Evolutionary conservation across 1,140 invertebrate genomes (phyloP).

Genomic region (Drosophila sproati): DNA sequence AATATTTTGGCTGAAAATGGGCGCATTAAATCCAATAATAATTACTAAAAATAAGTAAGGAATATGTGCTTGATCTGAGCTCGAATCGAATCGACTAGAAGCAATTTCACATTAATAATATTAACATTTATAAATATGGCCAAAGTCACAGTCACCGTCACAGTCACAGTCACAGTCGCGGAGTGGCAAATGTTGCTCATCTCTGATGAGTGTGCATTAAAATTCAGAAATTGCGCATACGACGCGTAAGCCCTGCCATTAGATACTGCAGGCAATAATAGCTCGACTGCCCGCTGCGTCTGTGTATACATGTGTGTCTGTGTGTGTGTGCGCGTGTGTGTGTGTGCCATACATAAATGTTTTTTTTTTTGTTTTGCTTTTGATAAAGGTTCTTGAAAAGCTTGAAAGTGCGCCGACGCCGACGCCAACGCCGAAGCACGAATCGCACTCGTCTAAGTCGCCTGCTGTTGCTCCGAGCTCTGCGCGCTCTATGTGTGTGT

Average conservation of each 20-base stretch:
- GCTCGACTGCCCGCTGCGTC: slow-evolving; percentile 42
- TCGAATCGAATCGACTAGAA: too few species aligned
- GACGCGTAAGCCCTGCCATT: slow-evolving; percentile 71
- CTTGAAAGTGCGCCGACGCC: slow-evolving; percentile 69
- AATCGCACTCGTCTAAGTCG: slow-evolving; percentile 50
- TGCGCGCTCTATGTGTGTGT: slow-evolving; percentile 14
- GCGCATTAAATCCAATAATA: too few species aligned
- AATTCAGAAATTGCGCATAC: slow-evolving; percentile 76
- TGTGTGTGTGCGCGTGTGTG: neutral
- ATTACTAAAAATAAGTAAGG: too few species aligned
- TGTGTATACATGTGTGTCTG: slow-evolving; percentile 1
- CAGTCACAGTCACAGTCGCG: neutral
- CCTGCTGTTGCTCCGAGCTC: slow-evolving; percentile 26
- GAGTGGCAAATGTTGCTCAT: neutral
- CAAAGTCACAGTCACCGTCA: neutral
- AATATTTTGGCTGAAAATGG: too few species aligned
- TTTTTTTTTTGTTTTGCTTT: neutral
- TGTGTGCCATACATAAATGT: neutral
- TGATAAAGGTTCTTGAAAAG: slow-evolving; percentile 53
- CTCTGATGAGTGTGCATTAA: slow-evolving; percentile 31
- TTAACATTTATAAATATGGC: neutral
- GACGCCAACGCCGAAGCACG: slow-evolving; percentile 67
- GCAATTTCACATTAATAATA: too few species aligned
- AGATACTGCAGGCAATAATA: slow-evolving; percentile 53
- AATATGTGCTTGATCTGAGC: too few species aligned